Evolutionary conservation across 1,140 invertebrate species (phyloP), one percentile per base, ranked within the genome.

Genomic region (Drosophila mojavensis): DNA sequence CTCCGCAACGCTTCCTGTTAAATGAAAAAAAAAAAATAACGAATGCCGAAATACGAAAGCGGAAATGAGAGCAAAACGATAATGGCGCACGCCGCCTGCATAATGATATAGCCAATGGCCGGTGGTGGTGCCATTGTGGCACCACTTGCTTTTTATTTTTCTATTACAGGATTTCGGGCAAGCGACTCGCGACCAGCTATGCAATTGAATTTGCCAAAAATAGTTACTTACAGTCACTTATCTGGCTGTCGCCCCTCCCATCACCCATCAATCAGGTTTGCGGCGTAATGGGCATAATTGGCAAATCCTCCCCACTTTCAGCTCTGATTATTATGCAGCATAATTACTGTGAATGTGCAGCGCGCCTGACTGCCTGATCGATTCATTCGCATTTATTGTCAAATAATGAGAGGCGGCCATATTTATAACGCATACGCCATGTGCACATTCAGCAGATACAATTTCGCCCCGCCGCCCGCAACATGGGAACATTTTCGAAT

Each of bases 361-460:
- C 51, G 36, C 7, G 26, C 10, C 28, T 33, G 50, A 56, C 62
- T 88, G 84, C 53, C 62, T 88, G 84, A 88, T 89, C 80, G 78
- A 89, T 84, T 78, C 47, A 45, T 61, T 11, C 65, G 53, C 80
- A 78, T 75, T 89, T 89, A 89, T 84, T 80, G 61, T 74, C 72
- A 74, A 88, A 88, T 88, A 82, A 86, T 88, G 66, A 56, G 68
- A 66, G 66, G 26, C 39, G 74, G 65, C 59, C 68, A 64, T 73
- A 79, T 82, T 77, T 83, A 88, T 88, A 84, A 79, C 84, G 80
- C 75, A 89, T 89, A 89, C 83, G 84, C 77, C 64, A 77, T 79
- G 83, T 89, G 77, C 77, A 72, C 83, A 48, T 26, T 51, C n/a
- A 45, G 43, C 54, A 47, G 15, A 50, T 36, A 26, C 50, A 63